These are phyloP conservation scores for Kuschelorhynchus macadamiae DNA, from an alignment of 2,888 invertebrate genomes.

Conservation along the genomic window DNA sequence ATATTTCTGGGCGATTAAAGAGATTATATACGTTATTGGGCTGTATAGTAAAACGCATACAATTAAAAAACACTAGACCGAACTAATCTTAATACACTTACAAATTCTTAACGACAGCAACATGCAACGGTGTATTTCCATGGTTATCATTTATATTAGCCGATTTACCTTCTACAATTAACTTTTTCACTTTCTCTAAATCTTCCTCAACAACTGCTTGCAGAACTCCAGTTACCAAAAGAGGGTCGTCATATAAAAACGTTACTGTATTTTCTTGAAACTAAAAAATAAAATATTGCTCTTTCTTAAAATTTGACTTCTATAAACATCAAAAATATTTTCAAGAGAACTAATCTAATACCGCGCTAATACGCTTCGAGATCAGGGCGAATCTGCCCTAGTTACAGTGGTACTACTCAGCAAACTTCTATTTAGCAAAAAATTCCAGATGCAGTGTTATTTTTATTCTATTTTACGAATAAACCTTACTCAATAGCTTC, in stretches of 20 bases:
- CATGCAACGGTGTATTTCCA: slow-evolving; percentile 59
- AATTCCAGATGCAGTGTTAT: no score
- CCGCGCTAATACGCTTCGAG: no score
- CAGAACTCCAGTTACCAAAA: slow-evolving; percentile 51
- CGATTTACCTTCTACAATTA: slow-evolving; percentile 52
- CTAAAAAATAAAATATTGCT: slow-evolving; percentile 4
- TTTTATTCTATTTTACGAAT: no score
- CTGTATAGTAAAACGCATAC: no score
- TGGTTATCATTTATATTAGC: slow-evolving; percentile 58
- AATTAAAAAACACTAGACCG: no score
- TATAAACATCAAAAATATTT: background rate
- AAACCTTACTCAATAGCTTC: no score
- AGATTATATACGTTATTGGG: no score
- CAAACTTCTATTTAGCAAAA: no score
- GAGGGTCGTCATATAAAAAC: slow-evolving; percentile 53
- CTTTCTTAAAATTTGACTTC: background rate
- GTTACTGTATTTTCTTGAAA: slow-evolving; percentile 1
- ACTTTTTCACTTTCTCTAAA: slow-evolving; percentile 51
- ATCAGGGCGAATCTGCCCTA: no score
- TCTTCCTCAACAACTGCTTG: slow-evolving; percentile 53
- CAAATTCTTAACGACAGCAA: slow-evolving; percentile 55
- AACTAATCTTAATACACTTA: no score
- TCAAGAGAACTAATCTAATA: background rate
- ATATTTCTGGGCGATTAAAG: no score
- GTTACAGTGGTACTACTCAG: no score